phyloP scores from a whole-genome alignment of 2,797 vertebrate genomes.

The Falco berigora region DNA sequence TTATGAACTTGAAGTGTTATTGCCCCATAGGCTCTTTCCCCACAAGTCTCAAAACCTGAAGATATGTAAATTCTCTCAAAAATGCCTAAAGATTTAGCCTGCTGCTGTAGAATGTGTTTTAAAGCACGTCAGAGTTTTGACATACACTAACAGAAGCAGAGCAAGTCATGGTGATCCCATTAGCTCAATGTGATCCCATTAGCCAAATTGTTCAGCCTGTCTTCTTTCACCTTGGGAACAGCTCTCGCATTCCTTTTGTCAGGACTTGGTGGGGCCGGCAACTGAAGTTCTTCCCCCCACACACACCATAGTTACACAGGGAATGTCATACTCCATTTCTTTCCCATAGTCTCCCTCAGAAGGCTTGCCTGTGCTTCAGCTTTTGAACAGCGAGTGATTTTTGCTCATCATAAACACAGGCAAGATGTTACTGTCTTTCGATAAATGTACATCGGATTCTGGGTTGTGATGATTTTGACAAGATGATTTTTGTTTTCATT shows the following conservation, averaged over 20 bases:
- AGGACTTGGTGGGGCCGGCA: slow-evolving; percentile 34
- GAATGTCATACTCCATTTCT: slow-evolving; percentile 39
- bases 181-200: slow-evolving; percentile 64
- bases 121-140: slow-evolving; percentile 54
- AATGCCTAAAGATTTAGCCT: slow-evolving; percentile 4
- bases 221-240: slow-evolving; percentile 66
- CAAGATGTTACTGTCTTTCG: background rate
- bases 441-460: background rate
- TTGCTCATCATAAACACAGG: background rate
- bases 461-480: background rate
- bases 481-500: background rate
- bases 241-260: slow-evolving; percentile 65
- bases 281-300: slow-evolving; percentile 42
- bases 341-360: slow-evolving; percentile 1
- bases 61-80: background rate
- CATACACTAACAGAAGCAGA: slow-evolving; percentile 49
- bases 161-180: slow-evolving; percentile 54
- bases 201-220: slow-evolving; percentile 60
- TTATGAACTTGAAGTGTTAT: background rate
- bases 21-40: background rate
- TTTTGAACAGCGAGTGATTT: background rate
- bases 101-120: slow-evolving; percentile 34
- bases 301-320: background rate
- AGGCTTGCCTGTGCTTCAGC: background rate
- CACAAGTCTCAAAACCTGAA: background rate